phyloP scores from a whole-genome alignment of 2,888 invertebrate genomes.

The Tetragonula carbonaria region DNA sequence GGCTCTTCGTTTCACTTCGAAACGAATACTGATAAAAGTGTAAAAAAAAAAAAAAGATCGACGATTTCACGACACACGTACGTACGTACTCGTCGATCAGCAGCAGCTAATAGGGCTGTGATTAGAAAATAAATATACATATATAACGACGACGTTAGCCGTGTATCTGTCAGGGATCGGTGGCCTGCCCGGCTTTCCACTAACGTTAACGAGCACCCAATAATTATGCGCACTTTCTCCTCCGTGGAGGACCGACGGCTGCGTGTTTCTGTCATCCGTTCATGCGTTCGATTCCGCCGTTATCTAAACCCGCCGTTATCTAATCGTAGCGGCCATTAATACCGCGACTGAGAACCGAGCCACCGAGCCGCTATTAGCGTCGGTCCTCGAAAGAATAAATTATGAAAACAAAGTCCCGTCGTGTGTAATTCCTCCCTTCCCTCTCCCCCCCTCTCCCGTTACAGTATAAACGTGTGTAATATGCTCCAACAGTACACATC shows the following conservation, averaged over 20 bases:
- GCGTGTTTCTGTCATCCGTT: conserved; percentile 45
- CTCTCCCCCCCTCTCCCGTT: too few species aligned
- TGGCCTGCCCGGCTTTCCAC: not conserved
- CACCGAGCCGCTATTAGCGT: conserved; percentile 28
- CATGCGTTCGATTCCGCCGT: conserved; percentile 42
- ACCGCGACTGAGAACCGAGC: conserved; percentile 16
- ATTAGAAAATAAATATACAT: conserved; percentile 37
- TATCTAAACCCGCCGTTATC: conserved; percentile 38
- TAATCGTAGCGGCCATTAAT: conserved; percentile 47
- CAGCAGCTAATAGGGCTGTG: conserved; percentile 25
- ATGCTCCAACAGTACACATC: not conserved
- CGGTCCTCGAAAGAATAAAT: conserved; percentile 47
- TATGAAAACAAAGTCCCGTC: conserved; percentile 31
- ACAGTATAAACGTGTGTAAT: too few species aligned
- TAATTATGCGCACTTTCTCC: conserved; percentile 58
- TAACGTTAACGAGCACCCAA: conserved; percentile 39
- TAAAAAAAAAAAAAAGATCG: conserved; percentile 16
- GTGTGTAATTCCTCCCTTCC: not conserved
- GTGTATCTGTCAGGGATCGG: conserved; percentile 3
- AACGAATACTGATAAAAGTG: too few species aligned
- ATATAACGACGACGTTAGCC: conserved; percentile 33
- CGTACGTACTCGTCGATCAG: not conserved
- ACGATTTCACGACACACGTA: not conserved
- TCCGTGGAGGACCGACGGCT: conserved; percentile 14
- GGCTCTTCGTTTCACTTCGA: too few species aligned